These are phyloP conservation scores for Drosophila truncata DNA, from an alignment of 1,140 invertebrate species.

Conservation along the genomic window DNA sequence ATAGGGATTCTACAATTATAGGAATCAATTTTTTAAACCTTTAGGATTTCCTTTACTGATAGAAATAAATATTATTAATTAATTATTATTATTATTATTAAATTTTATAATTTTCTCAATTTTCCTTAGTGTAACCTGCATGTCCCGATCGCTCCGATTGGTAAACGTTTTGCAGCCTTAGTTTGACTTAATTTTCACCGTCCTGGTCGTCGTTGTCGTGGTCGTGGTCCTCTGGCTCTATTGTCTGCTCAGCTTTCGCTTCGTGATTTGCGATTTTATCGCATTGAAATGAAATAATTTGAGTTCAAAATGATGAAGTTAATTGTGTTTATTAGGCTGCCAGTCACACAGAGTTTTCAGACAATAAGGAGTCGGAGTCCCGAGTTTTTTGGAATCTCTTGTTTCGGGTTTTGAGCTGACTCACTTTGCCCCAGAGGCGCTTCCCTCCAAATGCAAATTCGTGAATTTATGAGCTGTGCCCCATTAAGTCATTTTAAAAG, in stretches of 20 bases:
- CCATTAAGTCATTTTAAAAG: slow-evolving; percentile 84
- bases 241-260: slow-evolving; percentile 68
- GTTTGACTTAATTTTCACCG: slow-evolving; percentile 85
- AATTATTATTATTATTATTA: no score
- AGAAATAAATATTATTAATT: no score
- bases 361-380: slow-evolving; percentile 27
- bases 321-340: slow-evolving; percentile 85
- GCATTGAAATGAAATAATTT: slow-evolving; percentile 85
- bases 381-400: slow-evolving; percentile 27
- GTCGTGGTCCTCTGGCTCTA: slow-evolving; percentile 47
- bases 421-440: slow-evolving; percentile 63
- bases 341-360: slow-evolving; percentile 65
- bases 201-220: slow-evolving; percentile 32
- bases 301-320: slow-evolving; percentile 85
- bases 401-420: slow-evolving; percentile 56
- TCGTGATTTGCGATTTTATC: slow-evolving; percentile 85
- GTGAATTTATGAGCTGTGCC: slow-evolving; percentile 83
- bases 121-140: slow-evolving; percentile 27
- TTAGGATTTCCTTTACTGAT: background rate
- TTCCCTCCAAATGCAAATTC: slow-evolving; percentile 80
- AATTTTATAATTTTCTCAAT: background rate
- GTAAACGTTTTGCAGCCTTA: slow-evolving; percentile 70
- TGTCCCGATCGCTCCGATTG: slow-evolving; percentile 76
- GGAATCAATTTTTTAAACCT: background rate
- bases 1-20: no score